Conservation (phyloP, 2,113 vertebrate species). For the Tyto alba region DNA sequence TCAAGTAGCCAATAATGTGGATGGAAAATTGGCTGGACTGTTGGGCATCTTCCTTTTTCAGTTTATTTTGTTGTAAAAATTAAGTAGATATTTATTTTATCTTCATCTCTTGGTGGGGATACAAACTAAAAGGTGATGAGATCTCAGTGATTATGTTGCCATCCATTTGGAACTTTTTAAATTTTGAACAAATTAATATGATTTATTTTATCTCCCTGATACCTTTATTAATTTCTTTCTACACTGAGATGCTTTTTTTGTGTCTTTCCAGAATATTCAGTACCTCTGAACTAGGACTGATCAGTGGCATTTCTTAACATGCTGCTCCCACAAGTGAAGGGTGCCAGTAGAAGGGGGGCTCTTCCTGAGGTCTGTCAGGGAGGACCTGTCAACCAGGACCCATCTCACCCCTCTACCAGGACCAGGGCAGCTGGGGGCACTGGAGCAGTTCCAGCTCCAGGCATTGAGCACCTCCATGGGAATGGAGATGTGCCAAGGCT, state of each 20-base stretch:
- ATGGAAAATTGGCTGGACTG: neutral
- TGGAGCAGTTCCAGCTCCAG: neutral
- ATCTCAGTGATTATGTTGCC: neutral
- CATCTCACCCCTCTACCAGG: too few relatives aligned
- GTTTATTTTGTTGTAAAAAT: neutral
- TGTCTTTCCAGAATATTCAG: neutral
- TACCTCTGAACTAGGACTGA: neutral
- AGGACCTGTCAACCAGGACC: too few relatives aligned
- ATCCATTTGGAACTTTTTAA: neutral
- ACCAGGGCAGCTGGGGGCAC: neutral
- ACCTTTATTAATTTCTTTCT: neutral
- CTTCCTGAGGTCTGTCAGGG: too few relatives aligned
- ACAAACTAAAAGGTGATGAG: neutral
- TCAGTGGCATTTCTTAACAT: neutral
- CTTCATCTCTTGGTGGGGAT: neutral
- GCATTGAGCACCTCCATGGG: neutral
- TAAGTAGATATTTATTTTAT: neutral
- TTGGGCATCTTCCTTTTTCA: neutral
- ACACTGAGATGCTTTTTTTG: neutral
- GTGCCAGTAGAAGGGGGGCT: neutral
- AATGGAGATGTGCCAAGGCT: fast-evolving
- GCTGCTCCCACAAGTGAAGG: neutral
- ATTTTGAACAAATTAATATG: neutral
- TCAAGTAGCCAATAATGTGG: fast-evolving
- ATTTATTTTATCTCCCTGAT: neutral